Conservation (phyloP, 1,140 invertebrate species). For the Theocolax elegans region DNA sequence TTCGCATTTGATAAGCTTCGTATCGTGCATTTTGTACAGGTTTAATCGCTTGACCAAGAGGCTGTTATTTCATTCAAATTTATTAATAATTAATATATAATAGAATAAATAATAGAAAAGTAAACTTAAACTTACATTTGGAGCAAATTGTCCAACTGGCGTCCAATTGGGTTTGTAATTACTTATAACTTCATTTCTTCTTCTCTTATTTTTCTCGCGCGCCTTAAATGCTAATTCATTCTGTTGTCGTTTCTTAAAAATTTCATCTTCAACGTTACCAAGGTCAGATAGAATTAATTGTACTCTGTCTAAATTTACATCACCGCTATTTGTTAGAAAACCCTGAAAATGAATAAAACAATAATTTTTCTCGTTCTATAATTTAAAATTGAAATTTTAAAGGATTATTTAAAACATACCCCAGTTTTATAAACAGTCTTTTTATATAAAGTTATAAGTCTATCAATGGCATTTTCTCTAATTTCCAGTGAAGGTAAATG, state of each 20-base stretch:
- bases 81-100: constrained; percentile 1
- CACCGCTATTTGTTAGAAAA: constrained; percentile 95
- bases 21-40: constrained; percentile 75
- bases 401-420: constrained; percentile 63
- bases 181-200: constrained; percentile 66
- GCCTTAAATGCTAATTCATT: constrained; percentile 85
- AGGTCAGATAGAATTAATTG: constrained; percentile 95
- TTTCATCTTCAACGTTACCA: constrained; percentile 96
- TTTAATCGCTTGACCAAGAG: constrained; percentile 62
- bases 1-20: constrained; percentile 77
- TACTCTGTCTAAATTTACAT: constrained; percentile 91
- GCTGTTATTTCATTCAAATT: constrained; percentile 57
- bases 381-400: constrained; percentile 29
- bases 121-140: constrained; percentile 69
- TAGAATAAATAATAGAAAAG: constrained; percentile 25
- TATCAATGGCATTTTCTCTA: constrained; percentile 96
- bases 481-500: constrained; percentile 99
- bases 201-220: constrained; percentile 79
- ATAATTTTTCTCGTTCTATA: constrained; percentile 28
- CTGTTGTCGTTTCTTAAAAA: constrained; percentile 92
- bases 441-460: constrained; percentile 94
- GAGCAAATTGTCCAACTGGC: constrained; percentile 79
- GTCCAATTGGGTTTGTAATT: constrained; percentile 77
- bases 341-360: constrained; percentile 71
- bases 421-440: constrained; percentile 93